Conservation (phyloP, 2,113 vertebrate species). For the Corvus hawaiiensis region DNA sequence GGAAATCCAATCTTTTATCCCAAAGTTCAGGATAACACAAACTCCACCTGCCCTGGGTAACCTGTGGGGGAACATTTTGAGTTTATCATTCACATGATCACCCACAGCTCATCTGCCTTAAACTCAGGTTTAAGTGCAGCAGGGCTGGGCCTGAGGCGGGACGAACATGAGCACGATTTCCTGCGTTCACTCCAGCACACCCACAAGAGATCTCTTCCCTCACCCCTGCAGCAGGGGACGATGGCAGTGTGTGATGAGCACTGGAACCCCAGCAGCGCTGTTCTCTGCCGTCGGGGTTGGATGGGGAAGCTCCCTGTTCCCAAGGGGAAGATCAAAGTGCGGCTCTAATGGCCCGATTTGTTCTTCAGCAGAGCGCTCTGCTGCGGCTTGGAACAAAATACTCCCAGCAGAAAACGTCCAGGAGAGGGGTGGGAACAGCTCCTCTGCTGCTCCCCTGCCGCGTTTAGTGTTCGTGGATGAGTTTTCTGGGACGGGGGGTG, state of each 20-base stretch:
- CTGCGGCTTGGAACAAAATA: background rate
- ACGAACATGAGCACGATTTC: background rate
- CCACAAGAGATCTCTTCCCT: background rate
- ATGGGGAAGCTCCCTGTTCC: background rate
- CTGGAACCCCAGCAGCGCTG: background rate
- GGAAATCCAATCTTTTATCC: background rate
- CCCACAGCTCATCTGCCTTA: background rate
- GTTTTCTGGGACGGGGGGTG: background rate
- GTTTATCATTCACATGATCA: background rate
- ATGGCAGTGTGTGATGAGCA: background rate
- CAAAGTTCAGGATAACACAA: background rate
- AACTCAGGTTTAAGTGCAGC: background rate
- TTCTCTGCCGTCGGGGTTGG: background rate
- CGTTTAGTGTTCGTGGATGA: background rate
- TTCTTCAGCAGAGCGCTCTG: background rate
- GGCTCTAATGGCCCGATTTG: background rate
- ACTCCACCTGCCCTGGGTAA: background rate
- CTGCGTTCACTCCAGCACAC: background rate
- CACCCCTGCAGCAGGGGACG: background rate
- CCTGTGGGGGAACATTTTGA: no score
- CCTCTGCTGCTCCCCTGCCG: background rate
- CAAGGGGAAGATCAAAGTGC: conserved; percentile 36
- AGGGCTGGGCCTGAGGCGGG: background rate
- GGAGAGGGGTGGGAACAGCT: background rate
- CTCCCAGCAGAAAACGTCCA: background rate